phyloP scores from a whole-genome alignment of 1,140 invertebrate genomes.

The Drosophila athabasca region DNA sequence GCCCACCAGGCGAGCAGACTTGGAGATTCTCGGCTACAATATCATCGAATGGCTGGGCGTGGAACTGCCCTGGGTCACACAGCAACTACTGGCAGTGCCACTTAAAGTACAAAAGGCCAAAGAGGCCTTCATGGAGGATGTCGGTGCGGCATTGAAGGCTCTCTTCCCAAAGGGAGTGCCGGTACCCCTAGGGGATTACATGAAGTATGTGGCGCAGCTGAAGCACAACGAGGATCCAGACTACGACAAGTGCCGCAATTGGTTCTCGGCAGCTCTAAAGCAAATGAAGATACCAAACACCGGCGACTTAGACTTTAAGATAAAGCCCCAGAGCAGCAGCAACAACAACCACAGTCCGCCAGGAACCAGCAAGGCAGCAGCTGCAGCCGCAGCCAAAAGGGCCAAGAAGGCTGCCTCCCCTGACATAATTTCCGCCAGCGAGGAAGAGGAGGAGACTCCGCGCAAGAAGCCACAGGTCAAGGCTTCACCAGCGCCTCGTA shows the following conservation, averaged over 20 bases:
- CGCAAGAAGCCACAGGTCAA: constrained; percentile 4
- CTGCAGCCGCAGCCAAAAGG: constrained; percentile 25
- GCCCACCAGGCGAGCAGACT: constrained; percentile 92
- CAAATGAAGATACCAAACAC: constrained; percentile 72
- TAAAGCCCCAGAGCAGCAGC: constrained; percentile 47
- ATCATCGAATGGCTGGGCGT: constrained; percentile 95
- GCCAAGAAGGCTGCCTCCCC: constrained; percentile 25
- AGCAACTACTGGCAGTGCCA: constrained; percentile 86
- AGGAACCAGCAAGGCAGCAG: constrained; percentile 30
- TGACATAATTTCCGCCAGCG: constrained; percentile 85
- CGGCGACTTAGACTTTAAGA: constrained; percentile 76
- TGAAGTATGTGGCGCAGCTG: constrained; percentile 89
- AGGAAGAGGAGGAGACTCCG: constrained; percentile 66
- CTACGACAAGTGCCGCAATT: constrained; percentile 88
- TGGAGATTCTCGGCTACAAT: constrained; percentile 97
- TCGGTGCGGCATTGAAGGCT: constrained; percentile 85
- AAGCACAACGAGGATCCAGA: constrained; percentile 89
- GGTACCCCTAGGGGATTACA: constrained; percentile 87
- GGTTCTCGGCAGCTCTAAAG: constrained; percentile 87
- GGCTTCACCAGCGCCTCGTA: constrained; percentile 2
- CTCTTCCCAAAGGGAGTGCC: constrained; percentile 86
- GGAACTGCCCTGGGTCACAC: constrained; percentile 91
- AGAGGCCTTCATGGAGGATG: constrained; percentile 88
- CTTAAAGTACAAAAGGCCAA: constrained; percentile 89
- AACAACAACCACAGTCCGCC: constrained; percentile 57